Conservation (phyloP, 2,797 vertebrate species). For the Acanthis flammea region DNA sequence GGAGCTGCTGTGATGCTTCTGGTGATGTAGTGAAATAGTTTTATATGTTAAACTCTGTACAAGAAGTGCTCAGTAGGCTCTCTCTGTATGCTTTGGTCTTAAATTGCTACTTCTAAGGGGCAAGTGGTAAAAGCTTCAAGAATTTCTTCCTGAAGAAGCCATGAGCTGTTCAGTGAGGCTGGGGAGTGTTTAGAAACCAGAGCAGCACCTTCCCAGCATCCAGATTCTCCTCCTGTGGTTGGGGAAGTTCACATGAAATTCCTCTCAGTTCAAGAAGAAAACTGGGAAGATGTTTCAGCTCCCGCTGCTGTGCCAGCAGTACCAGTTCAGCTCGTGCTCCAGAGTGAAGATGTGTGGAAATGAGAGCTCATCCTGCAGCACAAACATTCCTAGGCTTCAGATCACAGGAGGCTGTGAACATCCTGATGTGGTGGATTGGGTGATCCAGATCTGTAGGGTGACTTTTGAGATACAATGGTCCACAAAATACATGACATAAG, state of each 20-base stretch:
- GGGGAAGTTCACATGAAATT: background rate
- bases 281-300: background rate
- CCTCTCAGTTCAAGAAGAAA: background rate
- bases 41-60: background rate
- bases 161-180: background rate
- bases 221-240: background rate
- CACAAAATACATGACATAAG: background rate
- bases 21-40: background rate
- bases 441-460: background rate
- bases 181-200: background rate
- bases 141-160: background rate
- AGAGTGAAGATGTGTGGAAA: background rate
- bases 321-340: background rate
- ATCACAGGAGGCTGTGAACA: background rate
- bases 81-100: background rate
- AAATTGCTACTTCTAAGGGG: background rate
- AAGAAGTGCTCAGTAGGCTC: background rate
- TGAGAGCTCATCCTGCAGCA: background rate
- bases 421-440: background rate
- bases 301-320: fast-evolving
- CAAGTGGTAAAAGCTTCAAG: background rate
- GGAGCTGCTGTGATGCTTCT: background rate
- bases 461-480: background rate
- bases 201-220: background rate
- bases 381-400: background rate